Evolutionary conservation across 2,113 vertebrate genomes (phyloP).

Genomic region (Meles meles): DNA sequence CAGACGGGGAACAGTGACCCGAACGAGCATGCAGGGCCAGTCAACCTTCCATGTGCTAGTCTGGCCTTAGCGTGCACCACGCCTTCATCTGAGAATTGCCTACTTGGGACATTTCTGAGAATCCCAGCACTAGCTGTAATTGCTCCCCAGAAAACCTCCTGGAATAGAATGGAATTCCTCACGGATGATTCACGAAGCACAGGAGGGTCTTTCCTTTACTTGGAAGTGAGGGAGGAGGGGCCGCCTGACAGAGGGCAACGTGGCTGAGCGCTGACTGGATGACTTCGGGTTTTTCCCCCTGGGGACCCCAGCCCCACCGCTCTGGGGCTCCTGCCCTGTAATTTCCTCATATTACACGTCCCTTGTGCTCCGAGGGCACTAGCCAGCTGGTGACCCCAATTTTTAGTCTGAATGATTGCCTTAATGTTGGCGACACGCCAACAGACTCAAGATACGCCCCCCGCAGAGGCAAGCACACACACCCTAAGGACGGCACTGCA

Average conservation of each 20-base stretch:
- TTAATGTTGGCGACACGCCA: neutral
- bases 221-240: neutral
- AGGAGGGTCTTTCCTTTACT: neutral
- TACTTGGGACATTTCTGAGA: neutral
- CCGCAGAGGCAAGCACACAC: too few species aligned
- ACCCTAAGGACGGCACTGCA: neutral
- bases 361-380: neutral
- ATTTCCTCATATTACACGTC: neutral
- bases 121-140: neutral
- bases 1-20: neutral
- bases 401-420: neutral
- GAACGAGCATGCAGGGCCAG: fast-evolving
- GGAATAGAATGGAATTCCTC: neutral
- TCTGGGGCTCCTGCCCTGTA: neutral
- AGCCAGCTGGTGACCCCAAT: neutral
- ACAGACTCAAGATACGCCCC: neutral
- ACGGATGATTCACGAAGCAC: neutral
- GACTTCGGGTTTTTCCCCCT: neutral
- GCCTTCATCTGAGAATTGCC: neutral
- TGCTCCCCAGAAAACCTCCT: neutral
- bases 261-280: neutral
- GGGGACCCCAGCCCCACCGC: neutral
- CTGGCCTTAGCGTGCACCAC: neutral
- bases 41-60: neutral
- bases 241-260: neutral